Percentiles rank a stretch among this genome's conserved stretches.
Conservation (phyloP, 2,113 vertebrate species). For the Cercocebus atys region DNA sequence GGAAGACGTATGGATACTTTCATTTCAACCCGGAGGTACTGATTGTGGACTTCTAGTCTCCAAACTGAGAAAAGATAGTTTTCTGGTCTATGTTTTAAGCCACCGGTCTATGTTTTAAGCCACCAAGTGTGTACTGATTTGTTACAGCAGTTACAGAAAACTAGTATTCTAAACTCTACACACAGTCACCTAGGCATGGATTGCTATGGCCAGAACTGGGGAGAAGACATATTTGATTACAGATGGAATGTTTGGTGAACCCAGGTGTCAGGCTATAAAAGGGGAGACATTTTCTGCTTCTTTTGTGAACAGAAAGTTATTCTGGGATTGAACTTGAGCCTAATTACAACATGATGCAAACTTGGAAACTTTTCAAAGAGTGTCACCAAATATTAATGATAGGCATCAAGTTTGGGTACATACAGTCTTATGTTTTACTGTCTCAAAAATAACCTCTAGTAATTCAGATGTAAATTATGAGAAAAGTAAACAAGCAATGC, state of each 20-base stretch:
- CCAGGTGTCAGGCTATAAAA: neutral
- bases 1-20: accelerated
- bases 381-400: neutral
- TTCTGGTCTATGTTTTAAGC: neutral
- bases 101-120: neutral
- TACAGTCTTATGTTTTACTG: neutral
- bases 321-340: neutral
- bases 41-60: neutral
- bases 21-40: neutral
- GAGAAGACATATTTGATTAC: neutral
- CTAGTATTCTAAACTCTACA: accelerated
- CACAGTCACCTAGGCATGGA: accelerated
- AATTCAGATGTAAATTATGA: neutral
- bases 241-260: neutral
- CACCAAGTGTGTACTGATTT: neutral
- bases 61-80: neutral
- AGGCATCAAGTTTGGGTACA: too few species aligned
- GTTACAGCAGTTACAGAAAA: neutral
- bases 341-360: neutral
- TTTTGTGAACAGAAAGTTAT: neutral
- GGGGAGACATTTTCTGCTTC: neutral
- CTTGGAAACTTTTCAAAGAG: neutral
- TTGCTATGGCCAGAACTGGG: neutral
- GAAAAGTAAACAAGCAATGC: neutral
- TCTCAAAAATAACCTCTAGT: neutral